Evolutionary conservation across 2,888 invertebrate species (phyloP), one percentile per base, ranked within the genome.

Genomic region (Agonopterix subpropinquella): DNA sequence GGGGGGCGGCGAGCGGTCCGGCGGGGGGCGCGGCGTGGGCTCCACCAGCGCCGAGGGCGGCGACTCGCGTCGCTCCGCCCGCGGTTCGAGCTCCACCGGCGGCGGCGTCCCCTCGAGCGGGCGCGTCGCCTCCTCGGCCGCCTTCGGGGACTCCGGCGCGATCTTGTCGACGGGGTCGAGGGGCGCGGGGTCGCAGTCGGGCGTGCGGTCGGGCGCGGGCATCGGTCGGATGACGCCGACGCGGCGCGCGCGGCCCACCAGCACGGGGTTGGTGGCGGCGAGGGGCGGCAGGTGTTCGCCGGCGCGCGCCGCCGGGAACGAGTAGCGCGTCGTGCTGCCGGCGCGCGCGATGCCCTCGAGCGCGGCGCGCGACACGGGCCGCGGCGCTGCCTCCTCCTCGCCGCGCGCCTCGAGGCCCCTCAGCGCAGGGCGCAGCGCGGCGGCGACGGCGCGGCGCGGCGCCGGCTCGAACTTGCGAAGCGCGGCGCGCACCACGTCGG

Each of bases 401-500:
- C 39, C 28, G 36, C 35, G 61, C 7, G 65, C 67, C 55, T 80
- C 84, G 13, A 80, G 71, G 1, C 80, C 80, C 75, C 77, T 58
- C 81, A 8, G 67, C 37, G 82, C 86, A 50, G 83, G 81, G 7
- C 77, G 72, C n/a, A 92, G 78, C 58, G 91, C 78, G 55, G 47
- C 36, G 11, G 87, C 70, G 61, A 90, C 89, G 5, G 88, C 70
- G 18, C 90, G 86, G 1, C 90, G 87, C 58, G 91, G 84, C 1
- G 90, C 89, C 43, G 90, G 89, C 75, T 97, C 97, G 81, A 97
- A 97, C 67, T 96, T 93, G 67, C 93, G 92, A 54, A 96, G 91
- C 10, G 96, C 94, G 53, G 95, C 93, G 64, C 95, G 95, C 52
- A 97, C 97, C 58, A 96, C 92, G 86, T 97, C 97, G 1, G 94